These are phyloP conservation scores for Bombylius major DNA, from an alignment of 2,888 invertebrate species.

Conservation along the genomic window DNA sequence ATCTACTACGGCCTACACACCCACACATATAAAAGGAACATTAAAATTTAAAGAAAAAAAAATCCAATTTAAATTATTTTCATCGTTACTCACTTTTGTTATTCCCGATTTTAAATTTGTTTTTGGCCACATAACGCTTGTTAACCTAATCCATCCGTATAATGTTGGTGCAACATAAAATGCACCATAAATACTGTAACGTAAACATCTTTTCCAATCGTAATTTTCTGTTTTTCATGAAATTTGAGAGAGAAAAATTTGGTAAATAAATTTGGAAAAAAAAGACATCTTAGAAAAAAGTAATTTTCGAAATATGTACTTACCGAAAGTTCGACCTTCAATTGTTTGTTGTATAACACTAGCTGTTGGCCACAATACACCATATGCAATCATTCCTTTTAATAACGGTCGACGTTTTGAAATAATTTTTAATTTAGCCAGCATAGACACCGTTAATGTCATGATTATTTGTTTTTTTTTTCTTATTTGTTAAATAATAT, in stretches of 20 bases:
- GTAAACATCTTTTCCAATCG: conserved; percentile 53
- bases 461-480: neutral
- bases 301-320: conserved; percentile 22
- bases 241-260: neutral
- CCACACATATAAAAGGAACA: neutral
- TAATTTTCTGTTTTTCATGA: conserved; percentile 37
- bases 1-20: conserved; percentile 48
- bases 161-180: conserved; percentile 68
- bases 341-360: conserved; percentile 59
- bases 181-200: conserved; percentile 64
- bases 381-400: conserved; percentile 54
- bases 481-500: too few species aligned
- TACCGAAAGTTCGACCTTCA: conserved; percentile 48
- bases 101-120: conserved; percentile 54
- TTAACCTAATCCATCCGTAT: conserved; percentile 64
- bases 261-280: neutral
- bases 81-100: conserved; percentile 42
- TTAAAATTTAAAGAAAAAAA: neutral
- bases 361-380: conserved; percentile 59
- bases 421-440: conserved; percentile 13
- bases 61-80: neutral
- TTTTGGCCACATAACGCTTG: conserved; percentile 62
- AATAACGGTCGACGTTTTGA: conserved; percentile 29
- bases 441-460: conserved; percentile 1
- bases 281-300: too few species aligned